These are phyloP conservation scores for Hybognathus amarus DNA, from an alignment of 2,797 vertebrate species.

Conservation along the genomic window DNA sequence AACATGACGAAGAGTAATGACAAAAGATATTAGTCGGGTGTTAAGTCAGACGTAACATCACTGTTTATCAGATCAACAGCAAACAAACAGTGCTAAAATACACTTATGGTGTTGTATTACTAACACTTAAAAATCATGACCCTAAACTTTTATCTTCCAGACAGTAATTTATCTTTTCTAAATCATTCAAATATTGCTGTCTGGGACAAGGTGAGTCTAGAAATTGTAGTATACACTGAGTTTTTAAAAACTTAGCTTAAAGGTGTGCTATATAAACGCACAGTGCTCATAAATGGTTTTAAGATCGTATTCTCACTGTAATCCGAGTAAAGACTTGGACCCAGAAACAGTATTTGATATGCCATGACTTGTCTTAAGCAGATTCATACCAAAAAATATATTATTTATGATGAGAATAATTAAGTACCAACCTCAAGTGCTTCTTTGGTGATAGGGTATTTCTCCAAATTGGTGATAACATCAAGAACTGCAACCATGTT, in stretches of 20 bases:
- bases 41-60: background rate
- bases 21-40: background rate
- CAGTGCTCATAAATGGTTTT: background rate
- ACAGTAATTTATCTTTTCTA: background rate
- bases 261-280: background rate
- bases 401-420: background rate
- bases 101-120: background rate
- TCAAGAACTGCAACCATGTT: conserved; percentile 98
- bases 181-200: background rate
- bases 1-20: background rate
- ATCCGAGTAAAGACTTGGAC: background rate
- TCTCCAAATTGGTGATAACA: conserved; percentile 96
- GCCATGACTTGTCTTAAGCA: background rate
- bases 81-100: background rate
- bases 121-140: no score
- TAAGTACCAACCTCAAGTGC: conserved; percentile 88
- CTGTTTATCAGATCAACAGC: background rate
- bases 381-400: background rate
- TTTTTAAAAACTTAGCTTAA: background rate
- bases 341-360: background rate
- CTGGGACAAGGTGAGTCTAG: background rate
- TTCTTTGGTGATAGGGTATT: conserved; percentile 99
- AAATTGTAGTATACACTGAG: background rate
- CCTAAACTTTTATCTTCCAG: background rate
- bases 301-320: background rate